Evolutionary conservation across 2,888 invertebrate species (phyloP).

Genomic region (Leptogaster cylindrica): DNA sequence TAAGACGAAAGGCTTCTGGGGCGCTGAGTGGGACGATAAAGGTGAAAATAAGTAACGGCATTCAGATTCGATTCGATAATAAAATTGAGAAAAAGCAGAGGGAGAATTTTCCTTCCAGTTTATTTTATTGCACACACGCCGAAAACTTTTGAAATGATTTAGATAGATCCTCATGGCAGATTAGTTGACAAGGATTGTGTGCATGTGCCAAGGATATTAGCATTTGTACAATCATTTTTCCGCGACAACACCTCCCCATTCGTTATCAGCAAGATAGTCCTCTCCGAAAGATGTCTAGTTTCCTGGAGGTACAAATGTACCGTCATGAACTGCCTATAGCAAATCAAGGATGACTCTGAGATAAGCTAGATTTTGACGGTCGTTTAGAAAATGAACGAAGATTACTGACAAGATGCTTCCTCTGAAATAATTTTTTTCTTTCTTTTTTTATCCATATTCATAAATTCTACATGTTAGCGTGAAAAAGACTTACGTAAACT

Average conservation of each 20-base stretch:
- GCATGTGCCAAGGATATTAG: neutral
- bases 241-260: neutral
- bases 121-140: no score
- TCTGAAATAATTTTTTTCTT: neutral
- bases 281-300: neutral
- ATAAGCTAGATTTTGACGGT: slow-evolving; percentile 2
- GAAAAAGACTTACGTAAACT: neutral
- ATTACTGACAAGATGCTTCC: neutral
- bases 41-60: neutral
- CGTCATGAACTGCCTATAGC: neutral
- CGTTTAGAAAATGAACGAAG: neutral
- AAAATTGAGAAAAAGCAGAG: neutral
- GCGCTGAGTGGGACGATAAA: neutral
- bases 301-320: neutral
- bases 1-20: neutral
- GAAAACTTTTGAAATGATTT: no score
- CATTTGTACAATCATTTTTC: neutral
- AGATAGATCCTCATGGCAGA: no score
- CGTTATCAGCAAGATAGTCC: neutral
- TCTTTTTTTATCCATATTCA: no score
- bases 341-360: neutral
- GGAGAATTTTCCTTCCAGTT: no score
- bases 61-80: neutral
- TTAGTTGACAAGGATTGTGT: no score
- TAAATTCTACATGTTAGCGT: neutral